These are phyloP conservation scores for Neotoma lepida DNA, from an alignment of 2,113 vertebrate genomes.

Conservation along the genomic window DNA sequence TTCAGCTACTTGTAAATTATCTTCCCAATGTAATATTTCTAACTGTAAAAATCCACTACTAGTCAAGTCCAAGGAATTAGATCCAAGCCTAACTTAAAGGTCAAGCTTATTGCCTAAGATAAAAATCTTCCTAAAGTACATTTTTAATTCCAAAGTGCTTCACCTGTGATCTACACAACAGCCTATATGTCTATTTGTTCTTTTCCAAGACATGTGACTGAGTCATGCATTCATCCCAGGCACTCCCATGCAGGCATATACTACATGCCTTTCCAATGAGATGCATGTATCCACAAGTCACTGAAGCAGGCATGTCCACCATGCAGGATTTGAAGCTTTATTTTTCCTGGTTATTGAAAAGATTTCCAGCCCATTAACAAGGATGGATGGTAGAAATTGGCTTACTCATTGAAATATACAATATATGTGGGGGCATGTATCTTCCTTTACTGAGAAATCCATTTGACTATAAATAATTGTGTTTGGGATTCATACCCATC, in stretches of 20 bases:
- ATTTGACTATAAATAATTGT: background rate
- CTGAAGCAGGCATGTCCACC: conserved; percentile 4
- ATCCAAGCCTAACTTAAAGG: background rate
- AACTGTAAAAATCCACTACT: conserved; percentile 43
- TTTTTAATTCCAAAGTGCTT: conserved; percentile 58
- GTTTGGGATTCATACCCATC: background rate
- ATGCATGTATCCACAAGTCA: conserved; percentile 58
- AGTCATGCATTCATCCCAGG: conserved; percentile 36
- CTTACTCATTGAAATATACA: conserved; percentile 31
- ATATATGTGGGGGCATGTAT: background rate
- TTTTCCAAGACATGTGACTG: conserved; percentile 59
- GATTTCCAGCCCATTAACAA: background rate
- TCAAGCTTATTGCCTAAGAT: background rate
- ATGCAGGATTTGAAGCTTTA: background rate
- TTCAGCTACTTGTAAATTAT: background rate
- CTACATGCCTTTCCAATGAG: conserved; percentile 48
- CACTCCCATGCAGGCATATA: conserved; percentile 54
- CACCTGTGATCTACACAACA: conserved; percentile 16
- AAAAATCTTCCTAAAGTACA: background rate
- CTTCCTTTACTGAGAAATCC: conserved; percentile 12
- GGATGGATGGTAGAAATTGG: background rate
- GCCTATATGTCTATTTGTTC: conserved; percentile 21
- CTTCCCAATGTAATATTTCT: background rate
- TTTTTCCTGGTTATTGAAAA: background rate
- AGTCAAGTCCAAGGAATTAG: conserved; percentile 29